These are phyloP conservation scores for Endomychus coccineus DNA, from an alignment of 2,888 invertebrate genomes.

Conservation along the genomic window DNA sequence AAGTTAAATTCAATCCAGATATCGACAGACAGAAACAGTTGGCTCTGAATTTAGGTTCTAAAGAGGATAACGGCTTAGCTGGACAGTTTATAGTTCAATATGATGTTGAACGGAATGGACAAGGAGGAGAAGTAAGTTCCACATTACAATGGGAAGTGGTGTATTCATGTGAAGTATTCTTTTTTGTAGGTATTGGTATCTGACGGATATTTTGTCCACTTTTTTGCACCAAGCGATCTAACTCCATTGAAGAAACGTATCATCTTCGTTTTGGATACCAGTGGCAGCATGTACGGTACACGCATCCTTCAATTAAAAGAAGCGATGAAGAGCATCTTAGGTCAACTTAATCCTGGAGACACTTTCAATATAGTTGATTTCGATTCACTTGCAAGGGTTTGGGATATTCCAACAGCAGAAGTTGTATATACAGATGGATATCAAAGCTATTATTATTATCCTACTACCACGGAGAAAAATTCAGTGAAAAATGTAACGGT, in stretches of 20 bases:
- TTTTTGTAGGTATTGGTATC: slow-evolving; percentile 50
- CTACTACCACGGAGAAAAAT: no score
- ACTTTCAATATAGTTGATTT: slow-evolving; percentile 64
- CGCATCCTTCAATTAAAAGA: slow-evolving; percentile 59
- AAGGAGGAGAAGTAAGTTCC: slow-evolving; percentile 50
- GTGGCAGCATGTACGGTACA: slow-evolving; percentile 65
- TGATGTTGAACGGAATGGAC: slow-evolving; percentile 54
- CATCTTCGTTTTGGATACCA: slow-evolving; percentile 68
- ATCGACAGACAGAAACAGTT: slow-evolving; percentile 51
- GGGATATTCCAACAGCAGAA: slow-evolving; percentile 47
- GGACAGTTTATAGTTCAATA: slow-evolving; percentile 65
- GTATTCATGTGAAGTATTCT: slow-evolving; percentile 1
- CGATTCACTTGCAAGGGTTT: slow-evolving; percentile 47
- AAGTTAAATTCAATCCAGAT: slow-evolving; percentile 52
- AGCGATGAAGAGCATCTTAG: slow-evolving; percentile 62
- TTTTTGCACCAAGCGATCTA: slow-evolving; percentile 58
- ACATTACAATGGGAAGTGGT: not conserved
- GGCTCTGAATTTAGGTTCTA: slow-evolving; percentile 37
- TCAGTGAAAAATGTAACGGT: no score
- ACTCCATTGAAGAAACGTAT: slow-evolving; percentile 57
- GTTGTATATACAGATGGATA: slow-evolving; percentile 31
- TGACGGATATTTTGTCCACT: slow-evolving; percentile 70
- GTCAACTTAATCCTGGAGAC: slow-evolving; percentile 54
- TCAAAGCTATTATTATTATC: not conserved
- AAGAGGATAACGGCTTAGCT: slow-evolving; percentile 46